Evolutionary conservation across 2,797 vertebrate species (phyloP).

Genomic region (Lutjanus argentimaculatus): DNA sequence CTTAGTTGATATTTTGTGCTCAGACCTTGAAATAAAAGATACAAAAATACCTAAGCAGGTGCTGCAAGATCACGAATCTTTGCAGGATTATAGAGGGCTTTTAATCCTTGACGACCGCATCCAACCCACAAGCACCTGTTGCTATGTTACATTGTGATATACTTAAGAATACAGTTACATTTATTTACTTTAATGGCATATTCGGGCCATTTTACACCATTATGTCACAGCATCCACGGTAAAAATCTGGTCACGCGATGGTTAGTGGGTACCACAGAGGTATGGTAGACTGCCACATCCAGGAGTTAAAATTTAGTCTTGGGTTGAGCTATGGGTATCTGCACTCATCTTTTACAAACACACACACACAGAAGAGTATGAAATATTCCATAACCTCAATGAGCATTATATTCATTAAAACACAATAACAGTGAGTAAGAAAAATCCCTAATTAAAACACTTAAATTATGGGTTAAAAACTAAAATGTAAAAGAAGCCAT

Average conservation of each 20-base stretch:
- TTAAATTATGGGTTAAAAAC: neutral
- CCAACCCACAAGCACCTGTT: too few relatives aligned
- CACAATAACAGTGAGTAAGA: neutral
- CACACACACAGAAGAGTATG: neutral
- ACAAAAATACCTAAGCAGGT: neutral
- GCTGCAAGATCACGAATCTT: too few relatives aligned
- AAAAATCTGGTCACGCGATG: neutral
- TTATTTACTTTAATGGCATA: neutral
- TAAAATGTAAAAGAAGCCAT: neutral
- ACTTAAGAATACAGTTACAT: neutral
- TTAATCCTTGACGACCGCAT: neutral
- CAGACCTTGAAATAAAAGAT: neutral
- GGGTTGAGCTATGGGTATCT: neutral
- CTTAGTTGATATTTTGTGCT: neutral
- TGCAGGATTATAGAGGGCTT: too few relatives aligned
- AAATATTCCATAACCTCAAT: neutral
- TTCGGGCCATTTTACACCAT: neutral
- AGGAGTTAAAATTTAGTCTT: neutral
- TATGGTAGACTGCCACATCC: neutral
- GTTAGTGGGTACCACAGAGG: neutral
- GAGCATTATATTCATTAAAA: neutral
- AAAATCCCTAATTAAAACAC: neutral
- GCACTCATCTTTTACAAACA: neutral
- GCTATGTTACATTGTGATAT: neutral
- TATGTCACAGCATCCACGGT: neutral